Conservation (phyloP, 2,888 invertebrate genomes). For the Melanostoma mellinum region DNA sequence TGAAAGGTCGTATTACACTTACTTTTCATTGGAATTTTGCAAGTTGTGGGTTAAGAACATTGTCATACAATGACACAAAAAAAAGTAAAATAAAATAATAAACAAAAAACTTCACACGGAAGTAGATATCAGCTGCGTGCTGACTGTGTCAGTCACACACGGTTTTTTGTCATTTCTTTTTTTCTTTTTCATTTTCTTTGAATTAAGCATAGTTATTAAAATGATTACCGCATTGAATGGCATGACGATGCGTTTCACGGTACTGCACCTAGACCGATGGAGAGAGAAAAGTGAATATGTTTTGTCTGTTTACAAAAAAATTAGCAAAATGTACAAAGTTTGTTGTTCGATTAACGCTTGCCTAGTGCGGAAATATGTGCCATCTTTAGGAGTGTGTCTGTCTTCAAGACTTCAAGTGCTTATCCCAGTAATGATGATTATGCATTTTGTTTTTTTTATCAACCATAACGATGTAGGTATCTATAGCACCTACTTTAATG, state of each 20-base stretch:
- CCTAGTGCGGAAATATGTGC: constrained; percentile 51
- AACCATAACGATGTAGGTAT: too few relatives aligned
- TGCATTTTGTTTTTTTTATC: neutral
- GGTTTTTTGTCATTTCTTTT: constrained; percentile 12
- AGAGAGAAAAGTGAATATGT: neutral
- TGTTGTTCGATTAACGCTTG: constrained; percentile 17
- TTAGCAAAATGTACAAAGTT: neutral
- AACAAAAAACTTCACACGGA: constrained; percentile 46
- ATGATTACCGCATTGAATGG: constrained; percentile 50
- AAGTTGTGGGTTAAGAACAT: constrained; percentile 33
- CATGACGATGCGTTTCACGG: constrained; percentile 50
- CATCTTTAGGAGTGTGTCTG: constrained; percentile 1
- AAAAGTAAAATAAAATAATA: neutral
- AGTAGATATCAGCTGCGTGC: constrained; percentile 30
- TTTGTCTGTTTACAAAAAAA: neutral
- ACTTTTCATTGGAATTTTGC: constrained; percentile 28
- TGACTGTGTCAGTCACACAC: constrained; percentile 51
- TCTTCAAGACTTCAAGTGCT: constrained; percentile 4
- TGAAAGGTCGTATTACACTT: constrained; percentile 48
- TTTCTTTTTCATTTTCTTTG: constrained; percentile 24
- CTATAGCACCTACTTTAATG: too few relatives aligned
- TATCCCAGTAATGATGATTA: constrained; percentile 15
- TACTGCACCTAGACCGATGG: constrained; percentile 14
- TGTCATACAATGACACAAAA: neutral
- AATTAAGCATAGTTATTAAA: constrained; percentile 58